Conservation (phyloP, 2,797 vertebrate species). For the Aldrovandia affinis region DNA sequence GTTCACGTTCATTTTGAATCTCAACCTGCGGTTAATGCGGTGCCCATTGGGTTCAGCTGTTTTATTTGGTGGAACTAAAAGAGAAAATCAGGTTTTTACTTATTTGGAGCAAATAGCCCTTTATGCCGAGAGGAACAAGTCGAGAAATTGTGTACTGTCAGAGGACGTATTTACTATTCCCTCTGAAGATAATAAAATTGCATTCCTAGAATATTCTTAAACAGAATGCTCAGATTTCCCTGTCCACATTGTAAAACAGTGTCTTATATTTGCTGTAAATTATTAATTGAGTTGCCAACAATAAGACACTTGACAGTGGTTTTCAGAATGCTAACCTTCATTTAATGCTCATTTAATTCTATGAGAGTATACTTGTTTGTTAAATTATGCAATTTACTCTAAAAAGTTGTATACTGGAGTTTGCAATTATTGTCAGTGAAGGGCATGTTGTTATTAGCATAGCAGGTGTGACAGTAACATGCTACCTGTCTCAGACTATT, state of each 20-base stretch:
- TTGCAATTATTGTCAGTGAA: conserved; percentile 8
- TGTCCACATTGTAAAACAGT: not conserved
- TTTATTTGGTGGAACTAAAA: not conserved
- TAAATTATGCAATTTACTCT: conserved; percentile 1
- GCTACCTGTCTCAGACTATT: not conserved
- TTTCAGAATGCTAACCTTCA: conserved; percentile 9
- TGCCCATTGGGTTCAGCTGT: not conserved
- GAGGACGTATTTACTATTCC: not conserved
- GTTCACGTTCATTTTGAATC: not conserved
- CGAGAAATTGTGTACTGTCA: not conserved
- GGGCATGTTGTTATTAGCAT: conserved; percentile 11
- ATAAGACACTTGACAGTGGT: conserved; percentile 6
- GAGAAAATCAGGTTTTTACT: conserved; percentile 41
- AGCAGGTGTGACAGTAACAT: not conserved
- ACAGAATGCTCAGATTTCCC: conserved; percentile 12
- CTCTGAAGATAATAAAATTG: conserved; percentile 17
- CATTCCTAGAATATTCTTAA: conserved; percentile 2
- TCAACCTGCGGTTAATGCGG: not conserved
- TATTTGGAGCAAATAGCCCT: conserved; percentile 65
- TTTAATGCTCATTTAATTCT: conserved; percentile 7
- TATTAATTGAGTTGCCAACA: conserved; percentile 14
- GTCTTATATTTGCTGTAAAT: conserved; percentile 7
- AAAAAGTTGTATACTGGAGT: not conserved
- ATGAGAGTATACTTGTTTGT: conserved; percentile 3
- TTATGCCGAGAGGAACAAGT: conserved; percentile 51